phyloP scores from a whole-genome alignment of 2,797 vertebrate species.

The Gouania willdenowi region DNA sequence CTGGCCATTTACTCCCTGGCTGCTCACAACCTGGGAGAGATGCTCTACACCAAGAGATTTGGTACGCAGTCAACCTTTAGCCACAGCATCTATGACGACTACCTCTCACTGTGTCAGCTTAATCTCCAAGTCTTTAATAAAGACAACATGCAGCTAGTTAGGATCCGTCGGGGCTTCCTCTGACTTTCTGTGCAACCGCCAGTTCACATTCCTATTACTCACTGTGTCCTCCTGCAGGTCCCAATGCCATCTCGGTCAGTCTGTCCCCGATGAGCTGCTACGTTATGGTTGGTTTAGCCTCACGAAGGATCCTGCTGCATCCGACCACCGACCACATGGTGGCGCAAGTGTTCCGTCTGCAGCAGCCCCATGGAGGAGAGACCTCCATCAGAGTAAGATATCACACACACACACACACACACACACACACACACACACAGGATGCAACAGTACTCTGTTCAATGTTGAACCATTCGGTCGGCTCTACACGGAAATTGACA shows the following conservation, averaged over 20 bases:
- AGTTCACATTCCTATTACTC: too few species aligned
- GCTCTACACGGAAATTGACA: too few species aligned
- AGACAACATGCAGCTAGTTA: too few species aligned
- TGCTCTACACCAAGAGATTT: constrained; percentile 98
- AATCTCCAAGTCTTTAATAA: too few species aligned
- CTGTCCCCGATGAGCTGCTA: constrained; percentile 97
- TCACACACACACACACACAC: too few species aligned
- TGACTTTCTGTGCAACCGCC: too few species aligned
- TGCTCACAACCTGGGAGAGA: constrained; percentile 96
- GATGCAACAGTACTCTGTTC: too few species aligned
- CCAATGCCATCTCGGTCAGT: constrained; percentile 97
- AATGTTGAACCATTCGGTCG: too few species aligned
- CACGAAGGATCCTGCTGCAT: constrained; percentile 93
- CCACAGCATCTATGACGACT: too few species aligned
- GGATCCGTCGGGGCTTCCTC: too few species aligned
- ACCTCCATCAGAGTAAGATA: constrained; percentile 96
- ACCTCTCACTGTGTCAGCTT: too few species aligned
- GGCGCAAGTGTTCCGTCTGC: constrained; percentile 97
- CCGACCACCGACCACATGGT: constrained; percentile 99
- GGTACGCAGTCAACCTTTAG: constrained; percentile 60
- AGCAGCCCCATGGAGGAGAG: constrained; percentile 96
- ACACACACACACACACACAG: too few species aligned
- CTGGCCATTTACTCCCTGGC: constrained; percentile 96
- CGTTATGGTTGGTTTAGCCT: constrained; percentile 96
- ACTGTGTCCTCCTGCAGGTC: constrained; percentile 69